Percentiles rank a stretch among this genome's conserved stretches.
phyloP scores from a whole-genome alignment of 2,113 vertebrate genomes.

The Anarrhichthys ocellatus region DNA sequence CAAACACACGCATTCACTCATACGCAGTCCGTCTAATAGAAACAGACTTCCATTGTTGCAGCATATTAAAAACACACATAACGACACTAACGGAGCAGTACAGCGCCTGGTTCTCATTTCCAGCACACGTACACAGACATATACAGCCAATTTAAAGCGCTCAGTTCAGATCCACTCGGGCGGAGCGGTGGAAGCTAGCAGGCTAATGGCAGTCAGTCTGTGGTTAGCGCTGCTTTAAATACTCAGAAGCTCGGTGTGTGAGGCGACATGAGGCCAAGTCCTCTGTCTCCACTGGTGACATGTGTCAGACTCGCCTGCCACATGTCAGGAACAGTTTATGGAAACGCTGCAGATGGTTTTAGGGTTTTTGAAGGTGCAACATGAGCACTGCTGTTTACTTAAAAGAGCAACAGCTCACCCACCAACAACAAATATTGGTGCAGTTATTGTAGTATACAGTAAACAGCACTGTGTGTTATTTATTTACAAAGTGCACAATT shows the following conservation, averaged over 20 bases:
- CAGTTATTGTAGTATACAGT: constrained; percentile 36
- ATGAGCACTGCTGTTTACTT: constrained; percentile 49
- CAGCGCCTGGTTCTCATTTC: constrained; percentile 84
- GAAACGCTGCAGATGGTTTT: constrained; percentile 69
- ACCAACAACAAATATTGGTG: constrained; percentile 49
- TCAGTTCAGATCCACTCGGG: constrained; percentile 70
- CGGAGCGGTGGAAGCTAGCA: constrained; percentile 72
- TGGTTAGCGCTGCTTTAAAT: constrained; percentile 78
- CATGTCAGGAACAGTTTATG: constrained; percentile 77
- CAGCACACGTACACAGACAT: constrained; percentile 37
- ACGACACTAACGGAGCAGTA: constrained; percentile 75
- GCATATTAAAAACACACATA: constrained; percentile 81
- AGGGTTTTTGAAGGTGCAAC: constrained; percentile 63
- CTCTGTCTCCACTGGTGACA: constrained; percentile 79
- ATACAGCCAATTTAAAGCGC: constrained; percentile 57
- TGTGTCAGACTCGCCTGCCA: constrained; percentile 76
- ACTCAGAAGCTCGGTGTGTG: constrained; percentile 72
- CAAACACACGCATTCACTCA: constrained; percentile 51
- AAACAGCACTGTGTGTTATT: constrained; percentile 21
- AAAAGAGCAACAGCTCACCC: constrained; percentile 43
- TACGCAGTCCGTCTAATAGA: constrained; percentile 66
- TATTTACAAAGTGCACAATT: constrained; percentile 1
- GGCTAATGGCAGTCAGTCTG: constrained; percentile 80
- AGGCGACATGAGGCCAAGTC: constrained; percentile 73
- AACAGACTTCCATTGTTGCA: constrained; percentile 82